Evolutionary conservation across 2,797 vertebrate genomes (phyloP), one percentile per base, ranked within the genome.

Genomic region (Rachycentron canadum): DNA sequence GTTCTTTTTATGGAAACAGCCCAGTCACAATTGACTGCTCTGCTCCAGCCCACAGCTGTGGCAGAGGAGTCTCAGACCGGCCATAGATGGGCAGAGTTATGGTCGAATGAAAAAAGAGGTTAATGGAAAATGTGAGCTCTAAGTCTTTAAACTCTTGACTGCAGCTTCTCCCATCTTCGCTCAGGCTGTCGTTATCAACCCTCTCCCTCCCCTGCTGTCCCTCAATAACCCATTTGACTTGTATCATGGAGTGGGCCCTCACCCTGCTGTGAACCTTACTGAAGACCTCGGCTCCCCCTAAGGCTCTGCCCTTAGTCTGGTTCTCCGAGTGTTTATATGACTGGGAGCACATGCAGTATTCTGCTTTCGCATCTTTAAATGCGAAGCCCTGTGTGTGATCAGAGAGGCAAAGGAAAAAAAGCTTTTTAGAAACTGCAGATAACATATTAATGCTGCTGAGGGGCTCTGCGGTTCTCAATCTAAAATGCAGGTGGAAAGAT

Each of bases 71-170:
- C 89, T 85, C 73, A 69, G 82, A 69, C 83, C 72, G 30, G 68
- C 92, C 92, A 30, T 92, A 93, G 84, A 93, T 90, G 92, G 92
- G 76, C 83, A 88, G 58, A 84, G 82, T 87, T 84, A 82, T 68
- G 87, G 76, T 88, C 34, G 45, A 69, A 76, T 79, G 78, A 81
- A 84, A 89, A 88, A 77, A 69, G 84, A 88, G 87, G 79, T 86
- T 89, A 83, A 91, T 91, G 91, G 90, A 90, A 93, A 93, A 91
- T 89, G 74, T 88, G 86, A 92, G 91, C 81, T 70, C 45, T 50
- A 67, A 85, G 81, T 90, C 78, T 83, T 79, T 80, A 38, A 79
- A 83, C 81, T 77, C 83, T 79, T 84, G 72, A 61, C 84, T 78
- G 80, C 65, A 69, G 57, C 55, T 70, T 65, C 67, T 56, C 58